phyloP scores from a whole-genome alignment of 2,113 vertebrate genomes.

The Rostratula benghalensis region DNA sequence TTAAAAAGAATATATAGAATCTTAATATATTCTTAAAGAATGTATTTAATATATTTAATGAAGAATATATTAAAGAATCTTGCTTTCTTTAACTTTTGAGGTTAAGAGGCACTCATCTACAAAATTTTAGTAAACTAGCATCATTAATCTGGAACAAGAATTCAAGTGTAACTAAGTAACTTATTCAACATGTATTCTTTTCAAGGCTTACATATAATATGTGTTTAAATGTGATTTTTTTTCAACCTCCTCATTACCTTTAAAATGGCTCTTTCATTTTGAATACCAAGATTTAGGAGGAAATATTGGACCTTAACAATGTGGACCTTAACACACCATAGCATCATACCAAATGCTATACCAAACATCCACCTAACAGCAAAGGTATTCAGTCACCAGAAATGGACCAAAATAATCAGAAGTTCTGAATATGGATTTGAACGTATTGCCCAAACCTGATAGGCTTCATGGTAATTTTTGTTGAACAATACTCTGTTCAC shows the following conservation, averaged over 20 bases:
- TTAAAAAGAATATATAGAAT: not conserved
- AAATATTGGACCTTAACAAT: not conserved
- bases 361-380: not conserved
- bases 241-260: not conserved
- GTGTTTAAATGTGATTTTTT: not conserved
- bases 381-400: not conserved
- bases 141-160: not conserved
- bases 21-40: too few species aligned
- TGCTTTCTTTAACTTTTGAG: not conserved
- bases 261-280: not conserved
- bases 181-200: not conserved
- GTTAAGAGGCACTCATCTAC: not conserved
- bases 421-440: not conserved
- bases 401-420: not conserved
- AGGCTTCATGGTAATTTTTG: not conserved
- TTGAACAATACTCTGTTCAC: not conserved
- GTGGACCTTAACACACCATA: not conserved
- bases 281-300: not conserved
- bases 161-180: not conserved
- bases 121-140: not conserved
- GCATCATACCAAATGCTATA: not conserved
- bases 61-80: not conserved
- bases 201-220: not conserved
- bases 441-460: not conserved
- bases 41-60: too few species aligned